Percentiles rank a stretch among this genome's conserved stretches.
phyloP scores from a whole-genome alignment of 1,140 invertebrate species.

The Solenopsis fugax region DNA sequence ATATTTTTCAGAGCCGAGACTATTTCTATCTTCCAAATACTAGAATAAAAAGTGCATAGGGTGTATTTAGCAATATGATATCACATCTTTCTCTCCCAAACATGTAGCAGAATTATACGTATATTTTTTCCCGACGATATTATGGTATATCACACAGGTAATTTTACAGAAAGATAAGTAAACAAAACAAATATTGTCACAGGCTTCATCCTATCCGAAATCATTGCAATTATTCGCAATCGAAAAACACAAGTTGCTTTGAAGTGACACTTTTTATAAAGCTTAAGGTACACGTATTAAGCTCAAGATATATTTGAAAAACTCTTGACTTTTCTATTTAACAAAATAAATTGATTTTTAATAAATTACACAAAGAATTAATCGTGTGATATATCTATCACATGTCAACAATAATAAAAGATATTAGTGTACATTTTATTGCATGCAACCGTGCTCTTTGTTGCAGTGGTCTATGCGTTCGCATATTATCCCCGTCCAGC shows the following conservation, averaged over 20 bases:
- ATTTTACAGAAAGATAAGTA: too few relatives aligned
- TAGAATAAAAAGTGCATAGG: not conserved
- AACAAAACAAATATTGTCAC: too few relatives aligned
- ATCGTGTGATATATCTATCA: not conserved
- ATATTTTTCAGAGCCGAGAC: not conserved
- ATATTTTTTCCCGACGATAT: too few relatives aligned
- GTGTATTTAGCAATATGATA: not conserved
- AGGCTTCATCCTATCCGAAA: not conserved
- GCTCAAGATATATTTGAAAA: not conserved
- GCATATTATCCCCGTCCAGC: slow-evolving; percentile 47
- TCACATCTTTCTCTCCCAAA: not conserved
- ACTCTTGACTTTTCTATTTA: not conserved
- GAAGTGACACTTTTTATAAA: not conserved
- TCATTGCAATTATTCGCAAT: not conserved
- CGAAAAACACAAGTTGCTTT: not conserved
- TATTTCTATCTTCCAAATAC: not conserved
- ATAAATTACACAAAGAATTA: not conserved
- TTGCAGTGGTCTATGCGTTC: slow-evolving; percentile 50
- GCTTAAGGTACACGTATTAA: not conserved
- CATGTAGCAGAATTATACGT: not conserved
- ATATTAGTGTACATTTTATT: slow-evolving; percentile 13
- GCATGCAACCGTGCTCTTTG: slow-evolving; percentile 17
- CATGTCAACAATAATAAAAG: not conserved
- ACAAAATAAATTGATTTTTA: not conserved
- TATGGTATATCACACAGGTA: too few relatives aligned